Percentiles rank a stretch among this genome's conserved stretches.
Conservation (phyloP, 2,797 vertebrate genomes). For the Nothura maculosa region DNA sequence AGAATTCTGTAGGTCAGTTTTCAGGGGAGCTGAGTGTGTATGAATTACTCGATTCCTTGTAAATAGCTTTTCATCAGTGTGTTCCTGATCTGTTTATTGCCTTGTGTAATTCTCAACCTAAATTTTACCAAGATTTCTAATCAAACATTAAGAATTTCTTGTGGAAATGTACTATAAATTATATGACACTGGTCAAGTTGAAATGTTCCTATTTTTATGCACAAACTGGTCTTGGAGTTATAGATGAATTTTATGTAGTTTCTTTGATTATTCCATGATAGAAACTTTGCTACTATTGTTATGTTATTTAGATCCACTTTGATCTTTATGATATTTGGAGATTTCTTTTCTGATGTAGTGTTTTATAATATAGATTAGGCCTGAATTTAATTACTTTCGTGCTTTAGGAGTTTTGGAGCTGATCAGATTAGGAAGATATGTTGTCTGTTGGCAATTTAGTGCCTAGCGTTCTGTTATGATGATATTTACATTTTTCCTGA, state of each 20-base stretch:
- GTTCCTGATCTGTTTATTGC: constrained; percentile 55
- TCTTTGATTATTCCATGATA: background rate
- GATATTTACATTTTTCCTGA: background rate
- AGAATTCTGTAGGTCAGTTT: constrained; percentile 18
- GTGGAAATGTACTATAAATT: constrained; percentile 28
- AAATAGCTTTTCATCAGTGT: constrained; percentile 47
- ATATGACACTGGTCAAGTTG: constrained; percentile 23
- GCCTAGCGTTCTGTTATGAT: fast-evolving
- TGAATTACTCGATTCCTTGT: constrained; percentile 58
- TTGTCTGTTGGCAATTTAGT: background rate
- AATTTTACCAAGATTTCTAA: constrained; percentile 60
- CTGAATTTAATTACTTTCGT: background rate
- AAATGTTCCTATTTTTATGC: constrained; percentile 24
- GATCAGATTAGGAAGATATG: background rate
- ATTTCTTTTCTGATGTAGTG: background rate
- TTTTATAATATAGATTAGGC: background rate
- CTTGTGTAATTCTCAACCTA: constrained; percentile 52
- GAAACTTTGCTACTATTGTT: background rate
- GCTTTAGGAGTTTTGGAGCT: background rate
- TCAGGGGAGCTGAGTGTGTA: constrained; percentile 27
- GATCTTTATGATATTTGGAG: background rate
- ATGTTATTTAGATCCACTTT: background rate
- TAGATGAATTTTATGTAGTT: background rate
- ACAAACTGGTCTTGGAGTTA: background rate
- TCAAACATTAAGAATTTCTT: constrained; percentile 33